phyloP scores from a whole-genome alignment of 2,888 invertebrate species.

The Chloroclysta siterata region DNA sequence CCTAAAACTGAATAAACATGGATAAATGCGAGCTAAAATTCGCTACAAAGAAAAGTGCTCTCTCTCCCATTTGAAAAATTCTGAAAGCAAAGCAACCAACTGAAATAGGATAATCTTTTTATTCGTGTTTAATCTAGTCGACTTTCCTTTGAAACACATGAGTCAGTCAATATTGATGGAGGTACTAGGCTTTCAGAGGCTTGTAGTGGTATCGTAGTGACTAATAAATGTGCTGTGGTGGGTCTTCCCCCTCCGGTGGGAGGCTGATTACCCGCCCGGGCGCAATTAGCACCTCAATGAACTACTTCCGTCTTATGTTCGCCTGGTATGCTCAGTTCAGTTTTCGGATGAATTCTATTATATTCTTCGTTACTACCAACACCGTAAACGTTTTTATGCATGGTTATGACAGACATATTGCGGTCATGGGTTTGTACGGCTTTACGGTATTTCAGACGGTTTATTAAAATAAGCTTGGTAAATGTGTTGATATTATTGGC shows the following conservation, averaged over 20 bases:
- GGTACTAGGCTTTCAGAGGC: constrained; percentile 29
- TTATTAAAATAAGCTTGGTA: not conserved
- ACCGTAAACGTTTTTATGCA: too few relatives aligned
- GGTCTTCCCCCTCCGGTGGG: constrained; percentile 38
- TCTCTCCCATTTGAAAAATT: constrained; percentile 3
- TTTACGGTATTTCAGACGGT: not conserved
- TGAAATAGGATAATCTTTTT: constrained; percentile 25
- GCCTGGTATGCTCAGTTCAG: constrained; percentile 54
- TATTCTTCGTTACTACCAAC: constrained; percentile 6
- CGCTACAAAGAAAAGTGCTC: not conserved
- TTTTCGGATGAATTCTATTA: not conserved
- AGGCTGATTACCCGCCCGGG: constrained; percentile 71
- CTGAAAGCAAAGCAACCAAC: constrained; percentile 10
- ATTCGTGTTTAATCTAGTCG: constrained; percentile 19
- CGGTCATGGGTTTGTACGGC: too few relatives aligned
- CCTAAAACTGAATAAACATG: not conserved
- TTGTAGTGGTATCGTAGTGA: constrained; percentile 24
- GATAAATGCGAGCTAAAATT: not conserved
- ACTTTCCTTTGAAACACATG: constrained; percentile 18
- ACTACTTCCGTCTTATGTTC: constrained; percentile 67
- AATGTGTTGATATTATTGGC: not conserved
- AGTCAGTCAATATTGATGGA: constrained; percentile 31
- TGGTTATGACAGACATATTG: too few relatives aligned
- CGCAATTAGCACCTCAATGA: constrained; percentile 79
- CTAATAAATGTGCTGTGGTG: constrained; percentile 18